Evolutionary conservation across 2,888 invertebrate species (phyloP).

Genomic region (Drosophila ezoana): DNA sequence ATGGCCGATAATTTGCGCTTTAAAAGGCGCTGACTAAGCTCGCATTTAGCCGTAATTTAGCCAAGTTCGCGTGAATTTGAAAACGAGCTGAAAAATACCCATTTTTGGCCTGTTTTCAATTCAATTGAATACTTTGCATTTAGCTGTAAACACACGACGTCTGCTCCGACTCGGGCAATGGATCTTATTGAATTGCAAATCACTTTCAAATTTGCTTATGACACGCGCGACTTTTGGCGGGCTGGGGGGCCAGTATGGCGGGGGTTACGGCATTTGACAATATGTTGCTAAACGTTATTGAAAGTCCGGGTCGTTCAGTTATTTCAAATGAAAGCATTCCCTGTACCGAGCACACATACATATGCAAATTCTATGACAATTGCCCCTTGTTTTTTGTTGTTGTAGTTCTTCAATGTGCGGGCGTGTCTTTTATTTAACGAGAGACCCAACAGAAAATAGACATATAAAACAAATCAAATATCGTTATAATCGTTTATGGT

Average conservation of each 20-base stretch:
- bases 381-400: slow-evolving; percentile 29
- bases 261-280: slow-evolving; percentile 16
- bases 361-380: slow-evolving; percentile 56
- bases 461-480: slow-evolving; percentile 14
- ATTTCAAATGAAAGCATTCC: slow-evolving; percentile 34
- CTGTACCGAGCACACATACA: slow-evolving; percentile 8
- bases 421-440: slow-evolving; percentile 46
- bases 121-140: slow-evolving; percentile 57
- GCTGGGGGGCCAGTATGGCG: neutral
- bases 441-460: slow-evolving; percentile 16
- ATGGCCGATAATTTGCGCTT: slow-evolving; percentile 30
- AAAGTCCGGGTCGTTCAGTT: slow-evolving; percentile 39
- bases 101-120: slow-evolving; percentile 39
- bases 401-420: slow-evolving; percentile 37
- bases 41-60: slow-evolving; percentile 65
- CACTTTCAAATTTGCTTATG: slow-evolving; percentile 44
- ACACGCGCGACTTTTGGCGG: slow-evolving; percentile 25
- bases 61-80: slow-evolving; percentile 62
- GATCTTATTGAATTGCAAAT: slow-evolving; percentile 67
- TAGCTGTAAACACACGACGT: slow-evolving; percentile 32
- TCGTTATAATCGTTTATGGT: slow-evolving; percentile 52
- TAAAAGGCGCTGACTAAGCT: slow-evolving; percentile 66
- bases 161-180: slow-evolving; percentile 27
- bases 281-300: slow-evolving; percentile 14
- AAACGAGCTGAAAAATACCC: slow-evolving; percentile 41